phyloP scores from a whole-genome alignment of 23 tunicate genomes.

The Corella eumyota region DNA sequence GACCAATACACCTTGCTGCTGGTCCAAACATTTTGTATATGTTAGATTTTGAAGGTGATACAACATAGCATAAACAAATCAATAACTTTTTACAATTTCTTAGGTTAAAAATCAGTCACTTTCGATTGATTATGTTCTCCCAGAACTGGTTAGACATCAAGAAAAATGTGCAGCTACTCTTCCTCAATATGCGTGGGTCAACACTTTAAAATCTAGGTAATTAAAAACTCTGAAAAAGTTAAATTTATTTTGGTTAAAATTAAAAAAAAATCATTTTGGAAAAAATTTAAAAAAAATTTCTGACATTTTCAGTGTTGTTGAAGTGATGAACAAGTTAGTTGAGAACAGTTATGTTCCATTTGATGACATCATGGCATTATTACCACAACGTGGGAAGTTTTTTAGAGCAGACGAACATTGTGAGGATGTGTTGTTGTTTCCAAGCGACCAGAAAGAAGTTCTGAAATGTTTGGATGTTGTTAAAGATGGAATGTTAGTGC shows the following conservation, averaged over 20 bases:
- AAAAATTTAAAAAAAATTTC: background rate
- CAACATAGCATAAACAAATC: no score
- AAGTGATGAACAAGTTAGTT: slow-evolving; percentile 25
- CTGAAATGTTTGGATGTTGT: slow-evolving; percentile 49
- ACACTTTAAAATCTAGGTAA: slow-evolving; percentile 74
- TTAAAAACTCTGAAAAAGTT: no score
- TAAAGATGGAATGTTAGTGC: slow-evolving; percentile 18
- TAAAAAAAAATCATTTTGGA: background rate
- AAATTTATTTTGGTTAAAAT: background rate
- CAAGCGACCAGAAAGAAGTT: slow-evolving; percentile 78
- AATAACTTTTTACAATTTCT: no score
- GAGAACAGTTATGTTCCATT: slow-evolving; percentile 22
- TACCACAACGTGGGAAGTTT: slow-evolving; percentile 72
- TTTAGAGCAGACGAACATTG: slow-evolving; percentile 59
- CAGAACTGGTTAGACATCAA: slow-evolving; percentile 58
- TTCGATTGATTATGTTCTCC: slow-evolving; percentile 76
- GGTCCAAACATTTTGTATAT: no score
- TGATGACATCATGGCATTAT: slow-evolving; percentile 5
- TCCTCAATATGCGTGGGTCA: slow-evolving; percentile 89
- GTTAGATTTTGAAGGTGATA: no score
- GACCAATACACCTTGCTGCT: no score
- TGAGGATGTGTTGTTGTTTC: slow-evolving; percentile 72
- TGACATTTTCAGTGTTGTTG: slow-evolving; percentile 20
- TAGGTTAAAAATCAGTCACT: slow-evolving; percentile 90
- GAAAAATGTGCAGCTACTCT: slow-evolving; percentile 69